A percentile compares a stretch with the other conserved stretches of the same genome.
phyloP scores from a whole-genome alignment of 2,888 invertebrate species.

The Erebia ligea region DNA sequence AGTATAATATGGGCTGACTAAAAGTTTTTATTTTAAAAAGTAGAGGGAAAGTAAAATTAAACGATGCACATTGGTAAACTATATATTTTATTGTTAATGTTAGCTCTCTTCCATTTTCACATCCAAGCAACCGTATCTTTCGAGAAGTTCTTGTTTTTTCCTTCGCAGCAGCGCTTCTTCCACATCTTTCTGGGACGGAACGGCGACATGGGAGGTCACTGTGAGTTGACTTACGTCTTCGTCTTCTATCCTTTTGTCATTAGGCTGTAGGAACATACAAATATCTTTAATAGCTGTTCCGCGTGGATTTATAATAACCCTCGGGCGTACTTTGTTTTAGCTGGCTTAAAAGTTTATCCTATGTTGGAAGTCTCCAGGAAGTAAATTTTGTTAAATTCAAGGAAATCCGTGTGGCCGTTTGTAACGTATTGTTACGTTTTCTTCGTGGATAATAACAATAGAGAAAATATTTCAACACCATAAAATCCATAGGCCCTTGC shows the following conservation, averaged over 20 bases:
- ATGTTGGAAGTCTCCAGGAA: no score
- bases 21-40: no score
- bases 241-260: constrained; percentile 70
- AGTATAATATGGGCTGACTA: no score
- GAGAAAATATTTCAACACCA: no score
- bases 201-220: constrained; percentile 89
- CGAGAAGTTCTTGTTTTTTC: constrained; percentile 95
- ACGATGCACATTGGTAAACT: background rate
- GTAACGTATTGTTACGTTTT: no score
- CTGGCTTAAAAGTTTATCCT: no score
- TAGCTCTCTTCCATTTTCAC: constrained; percentile 72
- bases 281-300: background rate
- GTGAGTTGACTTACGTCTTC: constrained; percentile 49
- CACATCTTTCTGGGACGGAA: constrained; percentile 97
- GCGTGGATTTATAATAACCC: background rate
- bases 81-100: constrained; percentile 35
- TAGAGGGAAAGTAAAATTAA: background rate
- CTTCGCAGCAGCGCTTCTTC: constrained; percentile 94
- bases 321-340: no score
- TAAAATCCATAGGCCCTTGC: no score
- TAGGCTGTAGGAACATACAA: constrained; percentile 57
- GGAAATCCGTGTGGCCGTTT: no score
- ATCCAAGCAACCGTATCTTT: constrained; percentile 88
- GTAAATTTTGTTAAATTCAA: no score
- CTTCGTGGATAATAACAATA: no score